Base-by-base conservation (phyloP, 2,113 vertebrate species). In the Zapornia atra region DNA sequence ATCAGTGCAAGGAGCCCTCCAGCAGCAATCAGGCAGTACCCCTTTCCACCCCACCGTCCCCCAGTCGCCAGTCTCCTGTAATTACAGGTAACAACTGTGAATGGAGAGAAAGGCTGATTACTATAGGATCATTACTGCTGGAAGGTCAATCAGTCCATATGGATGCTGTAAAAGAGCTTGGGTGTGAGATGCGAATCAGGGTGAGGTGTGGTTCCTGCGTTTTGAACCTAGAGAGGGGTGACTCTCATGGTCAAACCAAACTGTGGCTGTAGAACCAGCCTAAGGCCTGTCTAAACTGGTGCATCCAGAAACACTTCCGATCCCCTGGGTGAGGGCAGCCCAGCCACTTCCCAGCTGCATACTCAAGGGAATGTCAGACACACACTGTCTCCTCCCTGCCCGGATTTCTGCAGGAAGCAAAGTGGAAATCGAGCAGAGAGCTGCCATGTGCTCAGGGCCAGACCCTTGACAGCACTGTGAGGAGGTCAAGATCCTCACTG, bases 21-120 rank as follows among this genome's bases (percentile, higher is more conserved):
- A 26, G 53, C 6, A 3, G 31, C 56, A 60, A 59, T 34, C 21
- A 28, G 31, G 36, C 24, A 50, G 18, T 33, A 34, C 17, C 22
- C 15, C 44, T 72, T 68, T 48, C 34, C 42, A 54, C 12, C 53
- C 34, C 42, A 54, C 12, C 0, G 0, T 12, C 20, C 10, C 24
- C 8, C 12, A 9, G 20, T 77, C 4, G 0, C 51, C 64, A 40
- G 6, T 34, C 46, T 63, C 9, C 36, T 53, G 54, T 51, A 70
- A 31, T 42, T 29, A 70, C 19, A 81, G 18, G 3, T 40, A n/a
- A 19, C 0, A 1, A 10, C 56, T 4, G 1, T 17, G 7, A n/a
- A 57, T 40, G 42, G 15, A 77, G 20, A 57, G 21, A 28, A 63
- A 40, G 40, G 72, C 68, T 73, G 71, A 36, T 38, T 46, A 18